phyloP scores from a whole-genome alignment of 2,888 invertebrate species.

The Linnaemya vulpina region DNA sequence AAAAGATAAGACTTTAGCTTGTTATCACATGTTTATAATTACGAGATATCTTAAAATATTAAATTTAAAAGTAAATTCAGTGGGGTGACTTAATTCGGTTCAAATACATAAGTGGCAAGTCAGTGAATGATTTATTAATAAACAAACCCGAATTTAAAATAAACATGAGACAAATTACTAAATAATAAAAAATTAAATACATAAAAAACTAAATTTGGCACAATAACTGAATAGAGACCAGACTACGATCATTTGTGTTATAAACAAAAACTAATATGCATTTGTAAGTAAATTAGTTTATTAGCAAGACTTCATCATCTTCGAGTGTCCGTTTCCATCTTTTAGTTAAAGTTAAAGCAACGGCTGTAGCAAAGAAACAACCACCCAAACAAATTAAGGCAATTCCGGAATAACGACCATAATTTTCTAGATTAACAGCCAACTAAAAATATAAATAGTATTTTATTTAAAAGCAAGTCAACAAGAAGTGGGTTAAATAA shows the following conservation, averaged over 20 bases:
- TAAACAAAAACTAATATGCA: not conserved
- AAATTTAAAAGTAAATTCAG: conserved; percentile 2
- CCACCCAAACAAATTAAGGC: conserved; percentile 77
- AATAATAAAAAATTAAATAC: not conserved
- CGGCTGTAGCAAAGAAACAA: conserved; percentile 77
- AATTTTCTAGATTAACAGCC: conserved; percentile 77
- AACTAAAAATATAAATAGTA: conserved; percentile 74
- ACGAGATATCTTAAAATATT: not conserved
- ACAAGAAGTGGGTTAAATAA: not conserved
- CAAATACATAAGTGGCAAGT: not conserved
- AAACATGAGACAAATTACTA: not conserved
- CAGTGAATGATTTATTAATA: conserved; percentile 2
- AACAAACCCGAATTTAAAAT: not conserved
- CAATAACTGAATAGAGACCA: conserved; percentile 46
- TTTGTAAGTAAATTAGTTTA: conserved; percentile 46
- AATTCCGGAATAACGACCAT: conserved; percentile 80
- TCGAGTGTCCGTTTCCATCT: conserved; percentile 76
- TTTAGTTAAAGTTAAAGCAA: conserved; percentile 79
- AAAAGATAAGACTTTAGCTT: not conserved
- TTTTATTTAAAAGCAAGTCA: not conserved
- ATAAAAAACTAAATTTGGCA: conserved; percentile 42
- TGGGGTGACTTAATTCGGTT: conserved; percentile 10
- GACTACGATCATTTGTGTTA: conserved; percentile 6
- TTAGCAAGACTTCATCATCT: conserved; percentile 79
- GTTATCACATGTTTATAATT: conserved; percentile 1